phyloP scores from a whole-genome alignment of 2,888 invertebrate species.

The Cheilosia grossa region DNA sequence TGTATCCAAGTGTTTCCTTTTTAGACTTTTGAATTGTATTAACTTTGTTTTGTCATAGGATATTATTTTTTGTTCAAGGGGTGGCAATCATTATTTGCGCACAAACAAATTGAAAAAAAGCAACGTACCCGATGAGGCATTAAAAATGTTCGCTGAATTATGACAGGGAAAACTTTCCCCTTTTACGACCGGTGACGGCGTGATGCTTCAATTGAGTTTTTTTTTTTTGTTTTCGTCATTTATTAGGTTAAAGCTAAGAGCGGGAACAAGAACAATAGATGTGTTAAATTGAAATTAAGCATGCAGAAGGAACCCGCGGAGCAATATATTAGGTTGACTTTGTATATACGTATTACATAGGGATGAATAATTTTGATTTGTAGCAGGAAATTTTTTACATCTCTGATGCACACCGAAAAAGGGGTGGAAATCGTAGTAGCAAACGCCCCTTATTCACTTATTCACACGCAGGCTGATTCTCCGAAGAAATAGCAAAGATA shows the following conservation, averaged over 20 bases:
- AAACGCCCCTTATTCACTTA: slow-evolving; percentile 68
- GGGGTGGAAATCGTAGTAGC: slow-evolving; percentile 18
- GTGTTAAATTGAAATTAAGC: slow-evolving; percentile 50
- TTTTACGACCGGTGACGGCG: slow-evolving; percentile 3
- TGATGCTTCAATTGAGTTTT: slow-evolving; percentile 13
- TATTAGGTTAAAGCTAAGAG: neutral
- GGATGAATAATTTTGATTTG: slow-evolving; percentile 55
- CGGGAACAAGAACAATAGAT: slow-evolving; percentile 16
- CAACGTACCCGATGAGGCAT: slow-evolving; percentile 11
- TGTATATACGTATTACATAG: slow-evolving; percentile 2
- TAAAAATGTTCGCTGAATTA: slow-evolving; percentile 39
- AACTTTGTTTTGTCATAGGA: slow-evolving; percentile 24
- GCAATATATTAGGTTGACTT: slow-evolving; percentile 1
- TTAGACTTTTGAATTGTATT: slow-evolving; percentile 8
- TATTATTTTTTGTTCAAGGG: neutral
- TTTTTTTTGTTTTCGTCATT: neutral
- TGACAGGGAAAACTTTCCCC: slow-evolving; percentile 30
- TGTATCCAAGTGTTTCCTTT: slow-evolving; percentile 51
- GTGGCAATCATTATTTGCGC: slow-evolving; percentile 27
- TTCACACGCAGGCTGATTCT: slow-evolving; percentile 41
- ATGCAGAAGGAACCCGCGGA: slow-evolving; percentile 5
- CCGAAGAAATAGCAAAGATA: neutral
- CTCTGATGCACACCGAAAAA: slow-evolving; percentile 16
- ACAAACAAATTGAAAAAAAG: slow-evolving; percentile 38
- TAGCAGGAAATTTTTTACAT: slow-evolving; percentile 28